These are phyloP conservation scores for Otocyon megalotis DNA, from an alignment of 2,113 vertebrate species.

Conservation along the genomic window DNA sequence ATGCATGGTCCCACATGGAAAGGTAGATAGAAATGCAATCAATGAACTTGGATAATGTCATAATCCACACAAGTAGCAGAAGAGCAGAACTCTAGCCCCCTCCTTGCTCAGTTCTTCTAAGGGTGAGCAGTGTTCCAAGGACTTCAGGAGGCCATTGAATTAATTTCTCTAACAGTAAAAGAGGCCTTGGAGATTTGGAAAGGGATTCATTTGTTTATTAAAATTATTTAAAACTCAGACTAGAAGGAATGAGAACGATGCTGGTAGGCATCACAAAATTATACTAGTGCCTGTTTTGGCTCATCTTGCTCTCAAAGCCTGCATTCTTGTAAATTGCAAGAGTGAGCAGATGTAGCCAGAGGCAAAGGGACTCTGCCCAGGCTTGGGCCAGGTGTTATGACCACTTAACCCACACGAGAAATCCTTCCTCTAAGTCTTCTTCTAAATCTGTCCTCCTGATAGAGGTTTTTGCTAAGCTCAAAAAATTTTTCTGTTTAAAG, in stretches of 20 bases:
- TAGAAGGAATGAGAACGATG: slow-evolving; percentile 38
- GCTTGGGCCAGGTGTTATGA: background rate
- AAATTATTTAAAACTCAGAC: slow-evolving; percentile 61
- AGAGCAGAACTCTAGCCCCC: background rate
- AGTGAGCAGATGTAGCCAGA: background rate
- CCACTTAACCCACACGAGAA: background rate
- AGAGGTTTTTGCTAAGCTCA: slow-evolving; percentile 22
- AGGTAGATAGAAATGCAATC: slow-evolving; percentile 32
- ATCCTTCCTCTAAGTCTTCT: background rate
- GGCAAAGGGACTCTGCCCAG: background rate
- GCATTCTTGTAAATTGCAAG: background rate
- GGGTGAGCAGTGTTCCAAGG: background rate
- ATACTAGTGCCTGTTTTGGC: background rate
- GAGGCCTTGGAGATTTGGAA: slow-evolving; percentile 28
- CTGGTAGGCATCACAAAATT: slow-evolving; percentile 1
- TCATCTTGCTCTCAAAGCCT: slow-evolving; percentile 7
- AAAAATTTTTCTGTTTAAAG: background rate
- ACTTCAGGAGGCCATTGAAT: background rate
- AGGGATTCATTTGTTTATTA: slow-evolving; percentile 50
- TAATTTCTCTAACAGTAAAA: background rate
- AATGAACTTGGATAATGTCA: background rate
- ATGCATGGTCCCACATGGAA: slow-evolving; percentile 22
- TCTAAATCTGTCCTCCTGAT: background rate
- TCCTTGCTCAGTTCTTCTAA: background rate
- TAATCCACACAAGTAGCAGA: background rate